Conservation (phyloP, 2,888 invertebrate genomes). For the Empis livida region DNA sequence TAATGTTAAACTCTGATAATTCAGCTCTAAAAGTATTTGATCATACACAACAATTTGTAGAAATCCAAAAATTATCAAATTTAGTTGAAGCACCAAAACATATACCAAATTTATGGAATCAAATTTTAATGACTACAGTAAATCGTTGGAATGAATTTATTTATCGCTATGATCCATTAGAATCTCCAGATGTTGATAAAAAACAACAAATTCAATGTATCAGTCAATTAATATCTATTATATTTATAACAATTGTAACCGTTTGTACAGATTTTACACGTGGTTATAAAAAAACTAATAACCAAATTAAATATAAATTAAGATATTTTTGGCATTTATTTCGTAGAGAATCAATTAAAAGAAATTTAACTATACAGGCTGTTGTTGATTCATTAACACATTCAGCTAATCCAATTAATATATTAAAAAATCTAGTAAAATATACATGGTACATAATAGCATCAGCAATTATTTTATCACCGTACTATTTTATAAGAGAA, state of each 20-base stretch:
- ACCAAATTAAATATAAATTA: constrained; percentile 36
- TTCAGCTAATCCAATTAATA: constrained; percentile 36
- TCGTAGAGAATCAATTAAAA: constrained; percentile 28
- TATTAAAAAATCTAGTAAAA: constrained; percentile 26
- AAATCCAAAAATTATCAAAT: constrained; percentile 36
- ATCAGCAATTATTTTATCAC: constrained; percentile 12
- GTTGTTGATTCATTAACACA: constrained; percentile 30
- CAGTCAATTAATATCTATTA: constrained; percentile 41
- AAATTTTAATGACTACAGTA: constrained; percentile 51
- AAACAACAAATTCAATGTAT: constrained; percentile 22
- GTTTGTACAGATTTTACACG: constrained; percentile 49
- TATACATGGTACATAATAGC: constrained; percentile 26
- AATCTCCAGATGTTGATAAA: constrained; percentile 43
- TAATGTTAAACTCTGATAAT: constrained; percentile 40
- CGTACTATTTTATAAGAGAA: constrained; percentile 26
- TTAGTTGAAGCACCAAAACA: constrained; percentile 48
- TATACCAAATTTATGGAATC: constrained; percentile 51
- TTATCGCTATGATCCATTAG: constrained; percentile 62
- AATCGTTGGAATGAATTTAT: constrained; percentile 73
- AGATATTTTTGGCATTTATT: constrained; percentile 37
- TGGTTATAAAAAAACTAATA: constrained; percentile 36
- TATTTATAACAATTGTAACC: constrained; percentile 50
- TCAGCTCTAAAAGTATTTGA: constrained; percentile 9
- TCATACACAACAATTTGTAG: neutral
- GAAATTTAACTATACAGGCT: constrained; percentile 31